Evolutionary conservation across 2,113 vertebrate species (phyloP), one percentile per base, ranked within the genome.

Genomic region (Cacatua alba): DNA sequence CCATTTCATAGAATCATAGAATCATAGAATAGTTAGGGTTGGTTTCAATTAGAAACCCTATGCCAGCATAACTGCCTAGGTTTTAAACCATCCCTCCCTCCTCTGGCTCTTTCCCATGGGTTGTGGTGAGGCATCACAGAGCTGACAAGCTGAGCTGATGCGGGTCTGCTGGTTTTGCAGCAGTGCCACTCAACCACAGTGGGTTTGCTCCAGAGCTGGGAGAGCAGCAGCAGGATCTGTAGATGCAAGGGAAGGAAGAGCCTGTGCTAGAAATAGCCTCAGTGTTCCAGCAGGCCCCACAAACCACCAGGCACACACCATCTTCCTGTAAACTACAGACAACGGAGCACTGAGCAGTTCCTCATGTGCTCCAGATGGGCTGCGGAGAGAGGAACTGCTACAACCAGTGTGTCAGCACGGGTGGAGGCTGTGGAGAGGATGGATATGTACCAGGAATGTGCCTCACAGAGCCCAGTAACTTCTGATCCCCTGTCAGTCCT

Each of bases 311-410:
- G 23, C 76, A 74, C 53, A 29, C 68, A 77, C 9, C 6, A 44
- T 81, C 46, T 95, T 91, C 86, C 90, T 74, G n/a, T 87, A 84
- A 69, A 70, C 65, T 37, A 49, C 37, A 19, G 5, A 31, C 74
- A 91, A 81, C 7, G 20, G 44, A 70, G 69, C 0, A 0, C 4
- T 78, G 28, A 83, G 51, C 44, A 70, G 37, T 95, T 94, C 77
- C 69, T 89, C 64, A 63, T 75, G 41, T 52, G 53, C 15, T 8
- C 41, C 86, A 91, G 91, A 96, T 86, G 83, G 82, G 13, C 57
- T 79, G 28, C 0, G 0, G 51, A 88, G 57, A 86, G 77, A 91
- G 83, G 83, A 95, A 86, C 80, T 78, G 31, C 31, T 20, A 33
- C 3, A 0, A 2, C 4, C 12, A n/a, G 20, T 7, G 25, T 14